phyloP scores from a whole-genome alignment of 2,888 invertebrate genomes.

The Arenicola marina region DNA sequence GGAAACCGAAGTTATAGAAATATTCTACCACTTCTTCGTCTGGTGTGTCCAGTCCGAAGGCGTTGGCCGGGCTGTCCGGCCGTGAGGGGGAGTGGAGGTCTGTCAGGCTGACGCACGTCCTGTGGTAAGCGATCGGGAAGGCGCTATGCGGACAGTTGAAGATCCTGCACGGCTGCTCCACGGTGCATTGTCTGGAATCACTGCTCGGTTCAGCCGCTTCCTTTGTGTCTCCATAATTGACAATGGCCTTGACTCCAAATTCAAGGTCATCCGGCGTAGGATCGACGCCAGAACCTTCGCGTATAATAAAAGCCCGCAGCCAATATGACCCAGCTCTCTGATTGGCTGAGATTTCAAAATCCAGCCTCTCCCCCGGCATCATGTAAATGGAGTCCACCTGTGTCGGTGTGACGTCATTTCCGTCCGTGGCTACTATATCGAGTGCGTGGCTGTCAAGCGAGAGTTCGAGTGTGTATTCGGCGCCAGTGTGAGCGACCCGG shows the following conservation, averaged over 20 bases:
- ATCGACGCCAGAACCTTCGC: conserved; percentile 10
- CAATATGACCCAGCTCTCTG: conserved; percentile 40
- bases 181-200: not conserved
- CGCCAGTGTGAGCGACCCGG: conserved; percentile 39
- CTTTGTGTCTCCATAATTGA: conserved; percentile 1
- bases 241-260: conserved; percentile 7
- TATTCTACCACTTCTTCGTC: conserved; percentile 10
- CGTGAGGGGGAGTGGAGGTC: not conserved
- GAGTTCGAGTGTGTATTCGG: conserved; percentile 36
- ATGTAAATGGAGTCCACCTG: conserved; percentile 5
- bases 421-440: conserved; percentile 40
- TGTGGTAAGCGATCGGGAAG: not conserved
- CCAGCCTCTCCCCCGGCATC: conserved; percentile 41
- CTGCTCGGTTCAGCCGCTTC: not conserved
- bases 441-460: conserved; percentile 42
- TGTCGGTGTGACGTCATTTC: conserved; percentile 38
- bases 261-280: not conserved
- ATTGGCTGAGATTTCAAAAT: conserved; percentile 41
- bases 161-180: conserved; percentile 1
- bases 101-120: conserved; percentile 1
- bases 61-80: not conserved
- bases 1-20: conserved; percentile 15
- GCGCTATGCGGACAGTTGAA: conserved; percentile 10
- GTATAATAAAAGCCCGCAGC: conserved; percentile 40
- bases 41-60: conserved; percentile 2